Conservation (phyloP, 2,113 vertebrate species). For the Corythaixoides concolor region DNA sequence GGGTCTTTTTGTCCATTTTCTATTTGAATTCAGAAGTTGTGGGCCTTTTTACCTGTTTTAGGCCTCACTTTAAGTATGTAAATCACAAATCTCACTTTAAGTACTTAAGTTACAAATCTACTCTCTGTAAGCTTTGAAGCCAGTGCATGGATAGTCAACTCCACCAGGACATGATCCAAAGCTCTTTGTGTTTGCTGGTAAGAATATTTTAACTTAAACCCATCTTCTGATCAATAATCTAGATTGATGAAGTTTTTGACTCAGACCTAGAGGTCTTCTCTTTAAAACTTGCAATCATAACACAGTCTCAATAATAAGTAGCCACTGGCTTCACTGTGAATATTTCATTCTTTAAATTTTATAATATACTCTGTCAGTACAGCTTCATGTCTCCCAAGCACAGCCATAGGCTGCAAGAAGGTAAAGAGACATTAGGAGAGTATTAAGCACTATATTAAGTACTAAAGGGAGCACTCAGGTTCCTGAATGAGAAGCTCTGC, state of each 20-base stretch:
- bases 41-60: background rate
- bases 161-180: background rate
- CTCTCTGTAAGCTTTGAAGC: background rate
- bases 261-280: background rate
- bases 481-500: background rate
- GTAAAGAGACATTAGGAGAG: background rate
- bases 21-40: background rate
- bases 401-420: background rate
- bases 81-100: background rate
- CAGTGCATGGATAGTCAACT: background rate
- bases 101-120: background rate
- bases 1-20: background rate
- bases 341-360: background rate
- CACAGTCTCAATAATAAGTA: background rate
- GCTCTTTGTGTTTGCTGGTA: background rate
- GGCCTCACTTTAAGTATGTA: background rate
- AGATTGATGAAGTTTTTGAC: background rate
- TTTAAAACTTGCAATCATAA: background rate
- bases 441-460: background rate
- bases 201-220: background rate
- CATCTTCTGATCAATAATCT: background rate
- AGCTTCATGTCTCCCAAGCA: background rate
- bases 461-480: background rate
- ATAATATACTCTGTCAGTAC: background rate
- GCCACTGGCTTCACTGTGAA: background rate